These are phyloP conservation scores for Bergia sp. DNA, from an alignment of 92 coral and sea anemone genomes.

Conservation along the genomic window DNA sequence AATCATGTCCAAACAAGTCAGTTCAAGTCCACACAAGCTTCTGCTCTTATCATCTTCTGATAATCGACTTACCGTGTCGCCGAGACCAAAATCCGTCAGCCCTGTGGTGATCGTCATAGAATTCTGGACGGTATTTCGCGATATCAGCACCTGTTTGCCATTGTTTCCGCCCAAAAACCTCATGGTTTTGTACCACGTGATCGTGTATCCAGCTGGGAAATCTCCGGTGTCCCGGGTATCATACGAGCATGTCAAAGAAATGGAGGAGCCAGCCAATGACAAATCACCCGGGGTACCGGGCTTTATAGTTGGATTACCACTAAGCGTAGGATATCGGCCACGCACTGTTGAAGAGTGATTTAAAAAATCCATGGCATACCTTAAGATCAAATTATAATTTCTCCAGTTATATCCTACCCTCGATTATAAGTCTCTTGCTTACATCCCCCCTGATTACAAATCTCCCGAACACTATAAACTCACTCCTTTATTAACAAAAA, in stretches of 20 bases:
- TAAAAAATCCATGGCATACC: too few species aligned
- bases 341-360: constrained; percentile 55
- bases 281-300: constrained; percentile 62
- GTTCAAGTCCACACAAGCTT: too few species aligned
- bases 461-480: not conserved
- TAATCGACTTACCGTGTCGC: constrained; percentile 78
- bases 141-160: constrained; percentile 64
- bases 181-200: constrained; percentile 80
- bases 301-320: constrained; percentile 52
- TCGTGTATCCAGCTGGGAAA: constrained; percentile 47
- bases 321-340: constrained; percentile 61
- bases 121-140: constrained; percentile 54
- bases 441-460: too few species aligned
- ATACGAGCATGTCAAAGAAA: constrained; percentile 66
- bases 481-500: not conserved
- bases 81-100: constrained; percentile 69
- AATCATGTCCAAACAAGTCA: too few species aligned
- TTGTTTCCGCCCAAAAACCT: constrained; percentile 73
- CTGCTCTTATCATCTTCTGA: not conserved
- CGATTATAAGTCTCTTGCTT: too few species aligned
- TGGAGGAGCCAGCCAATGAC: constrained; percentile 57
- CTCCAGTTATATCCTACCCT: too few species aligned
- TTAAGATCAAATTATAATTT: not conserved
- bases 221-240: constrained; percentile 57
- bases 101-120: constrained; percentile 48